Evolutionary conservation across 2,113 vertebrate genomes (phyloP), one percentile per base, ranked within the genome.

Genomic region (Coreoperca whiteheadi): DNA sequence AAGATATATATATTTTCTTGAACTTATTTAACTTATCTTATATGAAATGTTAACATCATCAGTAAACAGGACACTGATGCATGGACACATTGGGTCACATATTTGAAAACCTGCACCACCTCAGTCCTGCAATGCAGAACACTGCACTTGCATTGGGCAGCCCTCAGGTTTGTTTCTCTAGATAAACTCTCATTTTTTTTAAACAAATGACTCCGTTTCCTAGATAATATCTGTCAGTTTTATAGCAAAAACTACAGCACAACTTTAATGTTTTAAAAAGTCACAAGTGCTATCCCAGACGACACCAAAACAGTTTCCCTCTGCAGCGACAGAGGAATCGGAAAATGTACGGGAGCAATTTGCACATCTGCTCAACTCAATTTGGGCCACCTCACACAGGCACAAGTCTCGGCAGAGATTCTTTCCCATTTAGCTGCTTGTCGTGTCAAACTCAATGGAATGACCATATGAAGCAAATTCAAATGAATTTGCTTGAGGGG

Each of bases 391-490:
- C 59, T 46, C 21, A 9, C 59, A n/a, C 14, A 66, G 18, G 34
- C 65, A 37, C 2, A 0, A 64, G 30, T 54, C 77, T 81, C 65
- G 8, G 75, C 34, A 51, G 77, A 83, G 74, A 70, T 75, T 76
- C 15, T 34, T 68, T 71, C 64, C 69, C 57, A 60, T 87, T 86
- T 84, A 86, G 48, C 73, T 70, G 69, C 75, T 85, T 69, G 63
- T 69, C 20, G 21, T 86, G 80, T 84, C 67, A 69, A 41, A 74
- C 67, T 74, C 77, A 63, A 77, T 66, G 60, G 70, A 86, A 77
- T 84, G 85, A 74, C 83, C 48, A 54, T 75, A 75, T 69, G 63
- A 85, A 84, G 83, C 81, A 77, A 84, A 79, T 18, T 78, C 41
- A 72, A 85, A 82, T 78, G 28, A 14, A 84, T 78, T 75, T 83